phyloP scores from a whole-genome alignment of 1,140 invertebrate genomes.

The Druon quercuslanigerum region DNA sequence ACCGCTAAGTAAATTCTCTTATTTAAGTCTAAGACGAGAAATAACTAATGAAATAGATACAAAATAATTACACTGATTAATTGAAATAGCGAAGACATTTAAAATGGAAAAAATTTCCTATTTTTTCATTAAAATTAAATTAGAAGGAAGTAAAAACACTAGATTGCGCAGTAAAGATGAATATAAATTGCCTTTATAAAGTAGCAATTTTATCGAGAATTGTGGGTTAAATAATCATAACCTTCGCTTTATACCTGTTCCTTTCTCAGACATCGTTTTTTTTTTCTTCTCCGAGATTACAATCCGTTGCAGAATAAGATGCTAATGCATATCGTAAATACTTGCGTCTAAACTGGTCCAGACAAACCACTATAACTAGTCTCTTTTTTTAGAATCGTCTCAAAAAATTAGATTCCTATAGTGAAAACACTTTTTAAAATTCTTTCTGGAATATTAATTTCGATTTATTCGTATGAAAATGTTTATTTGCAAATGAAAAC shows the following conservation, averaged over 20 bases:
- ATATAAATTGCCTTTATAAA: neutral
- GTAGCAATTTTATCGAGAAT: neutral
- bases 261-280: neutral
- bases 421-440: too few species aligned
- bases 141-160: slow-evolving; percentile 27
- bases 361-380: too few species aligned
- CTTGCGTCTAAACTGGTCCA: neutral
- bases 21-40: too few species aligned
- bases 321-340: slow-evolving; percentile 7
- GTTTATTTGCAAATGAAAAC: too few species aligned
- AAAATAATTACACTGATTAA: slow-evolving; percentile 35
- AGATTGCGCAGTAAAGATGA: neutral
- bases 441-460: too few species aligned
- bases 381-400: too few species aligned
- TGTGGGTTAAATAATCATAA: slow-evolving; percentile 3
- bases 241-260: neutral
- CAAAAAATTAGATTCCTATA: too few species aligned
- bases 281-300: neutral
- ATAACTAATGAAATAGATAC: slow-evolving; percentile 36
- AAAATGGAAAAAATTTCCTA: slow-evolving; percentile 25
- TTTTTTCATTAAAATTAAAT: slow-evolving; percentile 40
- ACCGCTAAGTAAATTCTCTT: slow-evolving; percentile 47
- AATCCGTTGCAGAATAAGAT: neutral
- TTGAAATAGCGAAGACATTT: slow-evolving; percentile 18
- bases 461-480: neutral